Evolutionary conservation across 1,140 invertebrate species (phyloP).

Genomic region (Drosophila setifemur): DNA sequence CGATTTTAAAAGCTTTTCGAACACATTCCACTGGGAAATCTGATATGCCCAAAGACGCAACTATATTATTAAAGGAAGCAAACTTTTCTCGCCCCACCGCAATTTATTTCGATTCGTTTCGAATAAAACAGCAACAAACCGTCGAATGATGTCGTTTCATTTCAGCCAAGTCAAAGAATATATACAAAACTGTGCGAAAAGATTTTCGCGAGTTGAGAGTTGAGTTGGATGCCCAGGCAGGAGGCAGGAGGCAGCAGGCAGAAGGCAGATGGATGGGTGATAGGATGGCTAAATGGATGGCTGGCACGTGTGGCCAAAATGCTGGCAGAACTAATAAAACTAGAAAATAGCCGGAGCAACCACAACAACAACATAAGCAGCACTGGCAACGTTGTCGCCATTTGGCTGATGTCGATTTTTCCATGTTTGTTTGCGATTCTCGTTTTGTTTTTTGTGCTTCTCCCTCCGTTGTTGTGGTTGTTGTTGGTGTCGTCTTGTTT

Average conservation of each 20-base stretch:
- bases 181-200: conserved; percentile 21
- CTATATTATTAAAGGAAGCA: conserved; percentile 15
- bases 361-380: conserved; percentile 10
- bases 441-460: background rate
- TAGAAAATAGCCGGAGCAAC: conserved; percentile 32
- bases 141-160: conserved; percentile 66
- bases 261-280: conserved; percentile 1
- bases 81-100: conserved; percentile 4
- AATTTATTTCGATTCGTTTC: conserved; percentile 14
- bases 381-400: conserved; percentile 58
- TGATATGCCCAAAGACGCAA: conserved; percentile 6
- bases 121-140: conserved; percentile 38
- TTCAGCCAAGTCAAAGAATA: conserved; percentile 26
- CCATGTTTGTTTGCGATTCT: conserved; percentile 65
- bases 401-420: conserved; percentile 64
- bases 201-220: conserved; percentile 26
- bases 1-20: conserved; percentile 22
- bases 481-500: conserved; percentile 53
- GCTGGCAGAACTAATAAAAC: conserved; percentile 73
- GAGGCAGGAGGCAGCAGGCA: too few relatives aligned
- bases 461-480: too few relatives aligned
- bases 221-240: too few relatives aligned
- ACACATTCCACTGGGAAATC: conserved; percentile 25
- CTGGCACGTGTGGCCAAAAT: conserved; percentile 76
- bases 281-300: conserved; percentile 56